These are phyloP conservation scores for Pyralis farinalis DNA, from an alignment of 2,888 invertebrate species.

Conservation along the genomic window DNA sequence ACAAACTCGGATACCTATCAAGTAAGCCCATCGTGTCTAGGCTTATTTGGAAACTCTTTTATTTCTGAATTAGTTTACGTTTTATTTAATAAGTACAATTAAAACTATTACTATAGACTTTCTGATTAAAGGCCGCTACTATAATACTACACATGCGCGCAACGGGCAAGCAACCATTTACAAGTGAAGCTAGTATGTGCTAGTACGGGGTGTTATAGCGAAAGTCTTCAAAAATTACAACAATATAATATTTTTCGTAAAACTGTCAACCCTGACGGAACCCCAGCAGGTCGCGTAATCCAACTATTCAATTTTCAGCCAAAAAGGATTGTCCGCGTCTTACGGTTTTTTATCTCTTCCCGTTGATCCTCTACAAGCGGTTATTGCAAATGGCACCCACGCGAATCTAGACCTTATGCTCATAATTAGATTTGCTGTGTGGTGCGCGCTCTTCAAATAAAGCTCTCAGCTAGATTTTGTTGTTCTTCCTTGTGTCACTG, in stretches of 20 bases:
- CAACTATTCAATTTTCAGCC: slow-evolving; percentile 78
- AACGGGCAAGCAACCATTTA: too few species aligned
- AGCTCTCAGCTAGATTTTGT: slow-evolving; percentile 4
- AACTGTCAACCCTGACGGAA: slow-evolving; percentile 36
- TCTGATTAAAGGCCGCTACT: too few species aligned
- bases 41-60: too few species aligned
- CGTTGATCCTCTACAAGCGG: slow-evolving; percentile 58
- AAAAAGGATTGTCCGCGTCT: slow-evolving; percentile 70
- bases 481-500: slow-evolving; percentile 1
- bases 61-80: too few species aligned
- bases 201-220: too few species aligned
- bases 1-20: too few species aligned
- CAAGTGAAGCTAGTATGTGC: too few species aligned
- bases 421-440: slow-evolving; percentile 27
- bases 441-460: slow-evolving; percentile 9
- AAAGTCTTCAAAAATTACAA: too few species aligned
- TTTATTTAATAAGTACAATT: too few species aligned
- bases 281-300: slow-evolving; percentile 64
- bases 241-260: not conserved
- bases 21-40: too few species aligned
- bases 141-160: too few species aligned
- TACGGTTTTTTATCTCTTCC: slow-evolving; percentile 62
- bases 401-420: slow-evolving; percentile 20
- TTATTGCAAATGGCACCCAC: slow-evolving; percentile 41
- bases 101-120: too few species aligned